These are phyloP conservation scores for Anguilla rostrata DNA, from an alignment of 2,113 vertebrate genomes.

Conservation along the genomic window DNA sequence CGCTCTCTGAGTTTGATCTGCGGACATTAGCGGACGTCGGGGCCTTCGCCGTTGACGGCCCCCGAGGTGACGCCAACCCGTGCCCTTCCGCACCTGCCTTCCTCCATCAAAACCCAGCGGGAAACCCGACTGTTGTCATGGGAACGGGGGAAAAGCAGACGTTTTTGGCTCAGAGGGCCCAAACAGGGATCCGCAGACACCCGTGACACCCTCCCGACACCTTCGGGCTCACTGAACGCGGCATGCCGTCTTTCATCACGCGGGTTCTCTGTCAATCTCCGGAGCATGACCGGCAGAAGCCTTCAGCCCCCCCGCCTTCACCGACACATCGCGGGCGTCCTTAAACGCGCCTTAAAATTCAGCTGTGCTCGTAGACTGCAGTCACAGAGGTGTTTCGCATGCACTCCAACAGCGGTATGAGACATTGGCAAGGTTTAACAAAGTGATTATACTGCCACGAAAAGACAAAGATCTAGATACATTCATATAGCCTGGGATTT, in stretches of 20 bases:
- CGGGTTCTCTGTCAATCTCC: not conserved
- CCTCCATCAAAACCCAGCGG: not conserved
- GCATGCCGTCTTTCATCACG: not conserved
- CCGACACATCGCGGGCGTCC: too few species aligned
- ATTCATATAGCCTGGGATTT: not conserved
- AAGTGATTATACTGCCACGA: not conserved
- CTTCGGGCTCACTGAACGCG: not conserved
- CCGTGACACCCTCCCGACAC: not conserved
- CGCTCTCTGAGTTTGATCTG: not conserved
- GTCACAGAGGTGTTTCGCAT: not conserved
- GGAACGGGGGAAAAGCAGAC: not conserved
- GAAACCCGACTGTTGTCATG: not conserved
- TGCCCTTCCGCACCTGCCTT: not conserved
- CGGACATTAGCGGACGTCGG: not conserved
- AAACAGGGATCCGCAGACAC: not conserved
- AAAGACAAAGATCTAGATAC: not conserved
- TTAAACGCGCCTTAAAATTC: not conserved
- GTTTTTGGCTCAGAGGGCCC: not conserved
- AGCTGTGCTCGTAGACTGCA: not conserved
- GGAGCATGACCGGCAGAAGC: not conserved
- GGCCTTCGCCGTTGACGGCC: not conserved
- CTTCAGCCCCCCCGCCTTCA: not conserved
- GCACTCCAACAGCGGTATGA: not conserved
- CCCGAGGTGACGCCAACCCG: not conserved
- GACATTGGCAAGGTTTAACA: not conserved